Base-by-base conservation (phyloP, 1,140 invertebrate genomes). In the Drosophila asahinai region DNA sequence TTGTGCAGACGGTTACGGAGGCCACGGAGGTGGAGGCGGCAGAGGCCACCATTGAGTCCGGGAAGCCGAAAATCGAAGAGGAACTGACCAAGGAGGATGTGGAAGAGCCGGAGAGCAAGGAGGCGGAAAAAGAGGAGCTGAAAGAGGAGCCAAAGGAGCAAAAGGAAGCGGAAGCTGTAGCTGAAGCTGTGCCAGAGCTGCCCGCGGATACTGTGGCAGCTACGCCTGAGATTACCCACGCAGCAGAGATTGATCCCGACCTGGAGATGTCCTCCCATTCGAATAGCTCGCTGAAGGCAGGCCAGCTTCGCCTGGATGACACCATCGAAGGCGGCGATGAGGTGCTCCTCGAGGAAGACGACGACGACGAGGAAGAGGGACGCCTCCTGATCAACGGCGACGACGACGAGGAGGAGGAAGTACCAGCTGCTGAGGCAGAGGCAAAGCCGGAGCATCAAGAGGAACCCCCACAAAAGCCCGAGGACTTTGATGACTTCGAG, bases 1-100 rank as follows among this genome's bases (percentile, higher is more conserved):
- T 93, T 62, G 91, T 93, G 9, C 92, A 93, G 59, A 87, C 84
- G 19, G 91, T 73, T 5, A 82, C 33, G 62, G 11, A n/a, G 33
- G 71, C 64, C 3, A 48, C 25, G 5, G 55, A 48, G 12, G 25
- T n/a, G 5, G 40, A 67, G 22, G 17, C 27, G 2, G 59, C 17
- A 1, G 59, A 64, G 6, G 12, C 14, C 6, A 27, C 4, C 7
- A 51, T 11, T 1, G 19, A 25, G 3, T 40, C 22, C 15, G 12
- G 12, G 15, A 30, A 63, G 25, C 14, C 25, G 17, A 17, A 65
- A 22, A 27, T 9, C 14, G 40, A 64, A 8, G 19, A 1, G 42
- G 40, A 68, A 9, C 38, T 11, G n/a, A 19, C 33, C 15, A 59
- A 62, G 12, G 15, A 45, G 54, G 65, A 62, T 11, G 40, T 54